Conservation (phyloP, 2,113 vertebrate genomes). For the Equus quagga region DNA sequence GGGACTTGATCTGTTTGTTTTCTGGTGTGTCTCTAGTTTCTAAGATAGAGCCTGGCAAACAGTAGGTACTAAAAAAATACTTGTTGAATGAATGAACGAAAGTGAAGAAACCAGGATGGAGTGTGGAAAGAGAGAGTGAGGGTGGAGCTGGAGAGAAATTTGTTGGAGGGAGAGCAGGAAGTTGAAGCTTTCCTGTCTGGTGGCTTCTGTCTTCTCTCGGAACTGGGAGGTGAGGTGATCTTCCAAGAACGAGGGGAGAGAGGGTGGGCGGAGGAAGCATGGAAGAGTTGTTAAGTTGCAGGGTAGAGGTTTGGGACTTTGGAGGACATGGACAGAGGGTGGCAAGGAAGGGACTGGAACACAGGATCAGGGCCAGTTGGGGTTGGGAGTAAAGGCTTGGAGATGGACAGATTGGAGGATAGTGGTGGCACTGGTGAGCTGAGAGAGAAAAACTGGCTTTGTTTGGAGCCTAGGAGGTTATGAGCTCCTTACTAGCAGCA, state of each 20-base stretch:
- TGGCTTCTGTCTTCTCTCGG: conserved; percentile 51
- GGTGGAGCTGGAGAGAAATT: background rate
- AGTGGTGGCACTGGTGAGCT: background rate
- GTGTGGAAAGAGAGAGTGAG: conserved; percentile 30
- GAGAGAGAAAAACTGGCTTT: background rate
- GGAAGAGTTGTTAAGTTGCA: background rate
- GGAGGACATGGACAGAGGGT: background rate
- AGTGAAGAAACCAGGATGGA: background rate
- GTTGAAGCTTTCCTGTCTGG: conserved; percentile 62
- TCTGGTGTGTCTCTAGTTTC: background rate
- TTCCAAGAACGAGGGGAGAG: background rate
- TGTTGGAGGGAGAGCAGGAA: conserved; percentile 54
- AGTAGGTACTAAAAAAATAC: background rate
- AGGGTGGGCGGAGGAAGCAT: background rate
- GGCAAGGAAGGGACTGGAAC: background rate
- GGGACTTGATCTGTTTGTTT: background rate
- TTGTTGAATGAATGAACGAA: background rate
- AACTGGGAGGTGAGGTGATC: background rate
- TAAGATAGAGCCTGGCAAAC: background rate
- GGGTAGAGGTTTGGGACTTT: background rate
- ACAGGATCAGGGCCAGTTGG: background rate
- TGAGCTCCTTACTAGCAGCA: background rate
- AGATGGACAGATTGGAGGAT: background rate
- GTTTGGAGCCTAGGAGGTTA: background rate
- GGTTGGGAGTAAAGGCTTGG: background rate